Conservation (phyloP, 2,113 vertebrate genomes). For the Protomyctophum bolini region DNA sequence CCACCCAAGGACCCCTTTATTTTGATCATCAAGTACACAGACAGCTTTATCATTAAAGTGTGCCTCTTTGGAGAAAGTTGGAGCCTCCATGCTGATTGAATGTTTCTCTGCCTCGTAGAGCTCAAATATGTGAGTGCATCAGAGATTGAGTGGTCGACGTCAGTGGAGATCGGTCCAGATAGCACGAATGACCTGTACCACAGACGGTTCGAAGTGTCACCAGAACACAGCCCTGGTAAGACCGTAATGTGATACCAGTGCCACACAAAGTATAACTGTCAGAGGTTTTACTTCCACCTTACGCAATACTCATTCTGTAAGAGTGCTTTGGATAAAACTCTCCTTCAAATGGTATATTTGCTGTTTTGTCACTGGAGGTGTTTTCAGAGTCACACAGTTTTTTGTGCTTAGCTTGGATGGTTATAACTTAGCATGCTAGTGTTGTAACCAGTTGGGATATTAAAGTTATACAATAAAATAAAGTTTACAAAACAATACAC, state of each 20-base stretch:
- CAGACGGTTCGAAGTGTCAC: conserved; percentile 75
- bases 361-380: background rate
- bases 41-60: background rate
- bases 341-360: background rate
- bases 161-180: conserved; percentile 54
- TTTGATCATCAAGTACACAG: no score
- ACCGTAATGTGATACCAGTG: no score
- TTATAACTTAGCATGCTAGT: no score
- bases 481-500: no score
- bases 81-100: background rate
- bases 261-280: background rate
- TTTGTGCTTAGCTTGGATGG: no score
- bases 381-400: no score
- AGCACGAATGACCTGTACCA: conserved; percentile 1
- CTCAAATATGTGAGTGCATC: rapidly evolving
- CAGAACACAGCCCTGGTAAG: conserved; percentile 66
- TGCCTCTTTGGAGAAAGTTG: background rate
- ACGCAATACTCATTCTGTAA: background rate
- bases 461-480: no score
- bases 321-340: background rate
- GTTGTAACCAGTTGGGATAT: no score
- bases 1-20: no score
- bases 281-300: background rate
- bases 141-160: conserved; percentile 46
- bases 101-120: conserved; percentile 31